These are phyloP conservation scores for Asarcornis scutulata DNA, from an alignment of 2,113 vertebrate genomes.

Conservation along the genomic window DNA sequence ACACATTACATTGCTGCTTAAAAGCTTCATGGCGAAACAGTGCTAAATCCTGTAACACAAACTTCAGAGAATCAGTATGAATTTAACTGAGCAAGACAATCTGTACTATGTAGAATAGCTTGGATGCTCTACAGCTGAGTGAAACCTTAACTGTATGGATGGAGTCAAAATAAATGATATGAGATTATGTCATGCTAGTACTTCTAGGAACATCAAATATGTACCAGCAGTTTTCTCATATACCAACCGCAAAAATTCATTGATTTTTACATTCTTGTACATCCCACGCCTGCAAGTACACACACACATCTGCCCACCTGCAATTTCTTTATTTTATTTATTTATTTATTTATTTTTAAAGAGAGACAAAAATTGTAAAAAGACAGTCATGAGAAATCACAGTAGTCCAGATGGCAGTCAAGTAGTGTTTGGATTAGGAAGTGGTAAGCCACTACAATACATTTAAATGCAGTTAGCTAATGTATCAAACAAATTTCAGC, in stretches of 20 bases:
- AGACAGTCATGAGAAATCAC: not conserved
- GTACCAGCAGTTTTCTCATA: not conserved
- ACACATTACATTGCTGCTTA: fast-evolving
- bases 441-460: not conserved
- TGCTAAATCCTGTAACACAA: not conserved
- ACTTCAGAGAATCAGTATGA: not conserved
- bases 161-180: not conserved
- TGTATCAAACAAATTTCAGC: conserved; percentile 36
- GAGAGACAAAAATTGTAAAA: not conserved
- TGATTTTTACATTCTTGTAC: not conserved
- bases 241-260: not conserved
- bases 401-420: not conserved
- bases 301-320: not conserved
- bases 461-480: conserved; percentile 39
- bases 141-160: not conserved
- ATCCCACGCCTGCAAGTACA: not conserved
- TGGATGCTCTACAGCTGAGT: not conserved
- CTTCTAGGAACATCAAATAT: not conserved
- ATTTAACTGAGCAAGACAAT: not conserved
- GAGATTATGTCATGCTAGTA: not conserved
- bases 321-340: not conserved
- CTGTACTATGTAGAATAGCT: not conserved
- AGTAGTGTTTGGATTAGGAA: not conserved
- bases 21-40: not conserved
- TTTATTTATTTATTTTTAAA: not conserved